phyloP scores from a whole-genome alignment of 2,113 vertebrate genomes.

The Zosterops hypoxanthus region DNA sequence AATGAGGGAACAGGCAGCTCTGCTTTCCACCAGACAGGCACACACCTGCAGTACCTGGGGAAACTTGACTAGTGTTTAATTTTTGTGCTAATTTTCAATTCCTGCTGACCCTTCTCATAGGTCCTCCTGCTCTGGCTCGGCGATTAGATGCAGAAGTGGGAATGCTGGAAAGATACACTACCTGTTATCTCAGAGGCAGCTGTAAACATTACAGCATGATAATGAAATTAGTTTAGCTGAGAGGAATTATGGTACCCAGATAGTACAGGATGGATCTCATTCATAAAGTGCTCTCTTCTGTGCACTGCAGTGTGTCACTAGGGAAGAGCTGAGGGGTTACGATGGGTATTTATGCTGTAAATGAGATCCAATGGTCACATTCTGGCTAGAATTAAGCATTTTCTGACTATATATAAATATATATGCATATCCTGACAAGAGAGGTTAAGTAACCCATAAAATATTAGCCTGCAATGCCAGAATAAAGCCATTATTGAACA shows the following conservation, averaged over 20 bases:
- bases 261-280: neutral
- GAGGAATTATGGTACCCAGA: constrained; percentile 34
- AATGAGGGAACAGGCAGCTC: neutral
- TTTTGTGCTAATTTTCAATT: constrained; percentile 42
- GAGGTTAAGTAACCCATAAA: constrained; percentile 42
- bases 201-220: constrained; percentile 53
- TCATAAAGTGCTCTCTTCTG: constrained; percentile 39
- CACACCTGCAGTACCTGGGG: neutral
- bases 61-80: neutral
- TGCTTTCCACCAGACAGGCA: neutral
- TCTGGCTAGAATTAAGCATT: constrained; percentile 38
- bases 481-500: constrained; percentile 36
- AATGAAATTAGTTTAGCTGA: constrained; percentile 54
- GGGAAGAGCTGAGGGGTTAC: neutral
- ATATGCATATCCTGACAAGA: constrained; percentile 13
- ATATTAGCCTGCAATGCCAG: constrained; percentile 2
- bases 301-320: neutral
- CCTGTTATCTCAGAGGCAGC: constrained; percentile 30
- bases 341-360: neutral
- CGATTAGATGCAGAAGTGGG: neutral
- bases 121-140: neutral
- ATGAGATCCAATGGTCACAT: constrained; percentile 40
- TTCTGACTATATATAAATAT: constrained; percentile 8
- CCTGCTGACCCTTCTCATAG: constrained; percentile 25
- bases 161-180: constrained; percentile 26